Conservation (phyloP, 2,113 vertebrate genomes). For the Cololabis saira region DNA sequence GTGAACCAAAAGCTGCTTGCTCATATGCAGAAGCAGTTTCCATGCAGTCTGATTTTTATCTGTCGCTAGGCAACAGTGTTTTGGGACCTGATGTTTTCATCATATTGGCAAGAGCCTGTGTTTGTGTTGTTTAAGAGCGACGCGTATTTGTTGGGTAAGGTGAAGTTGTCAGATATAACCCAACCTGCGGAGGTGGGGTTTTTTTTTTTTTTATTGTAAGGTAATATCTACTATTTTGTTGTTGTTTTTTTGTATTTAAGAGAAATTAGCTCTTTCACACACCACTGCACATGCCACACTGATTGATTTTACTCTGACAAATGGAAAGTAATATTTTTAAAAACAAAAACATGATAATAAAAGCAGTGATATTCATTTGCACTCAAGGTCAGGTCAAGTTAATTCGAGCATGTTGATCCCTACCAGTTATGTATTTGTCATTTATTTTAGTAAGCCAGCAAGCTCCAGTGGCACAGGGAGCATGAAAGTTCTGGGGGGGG, state of each 20-base stretch:
- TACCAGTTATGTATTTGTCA: no score
- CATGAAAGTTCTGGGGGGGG: no score
- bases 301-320: slow-evolving; percentile 15
- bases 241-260: background rate
- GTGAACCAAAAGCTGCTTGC: slow-evolving; percentile 57
- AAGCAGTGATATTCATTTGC: no score
- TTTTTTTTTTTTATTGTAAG: background rate
- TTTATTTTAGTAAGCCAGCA: no score
- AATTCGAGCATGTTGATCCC: no score
- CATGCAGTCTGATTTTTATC: slow-evolving; percentile 73
- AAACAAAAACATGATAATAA: no score
- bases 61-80: slow-evolving; percentile 80
- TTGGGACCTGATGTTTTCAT: slow-evolving; percentile 60
- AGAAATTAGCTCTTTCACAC: slow-evolving; percentile 16
- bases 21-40: slow-evolving; percentile 47
- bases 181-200: slow-evolving; percentile 31
- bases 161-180: slow-evolving; percentile 43
- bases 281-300: slow-evolving; percentile 24
- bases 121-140: slow-evolving; percentile 16
- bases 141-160: slow-evolving; percentile 29
- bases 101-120: slow-evolving; percentile 23
- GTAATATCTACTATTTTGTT: no score
- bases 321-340: background rate
- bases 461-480: no score
- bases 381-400: no score